Evolutionary conservation across 2,888 invertebrate genomes (phyloP).

Genomic region (Pachycephus smyrnensis): DNA sequence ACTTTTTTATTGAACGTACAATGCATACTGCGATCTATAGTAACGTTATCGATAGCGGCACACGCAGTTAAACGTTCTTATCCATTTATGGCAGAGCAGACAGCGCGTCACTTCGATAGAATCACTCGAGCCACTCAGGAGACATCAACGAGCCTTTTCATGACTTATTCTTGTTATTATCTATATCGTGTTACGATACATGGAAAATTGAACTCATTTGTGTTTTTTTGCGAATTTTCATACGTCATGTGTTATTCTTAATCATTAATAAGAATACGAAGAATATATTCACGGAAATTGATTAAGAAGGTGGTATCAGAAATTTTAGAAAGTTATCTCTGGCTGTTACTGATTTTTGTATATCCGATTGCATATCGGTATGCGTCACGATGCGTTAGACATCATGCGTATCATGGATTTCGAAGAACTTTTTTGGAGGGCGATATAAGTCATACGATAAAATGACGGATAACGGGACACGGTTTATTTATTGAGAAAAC

Average conservation of each 20-base stretch:
- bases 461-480: not conserved
- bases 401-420: not conserved
- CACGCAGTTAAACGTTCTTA: slow-evolving; percentile 41
- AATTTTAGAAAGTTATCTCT: not conserved
- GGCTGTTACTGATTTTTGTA: not conserved
- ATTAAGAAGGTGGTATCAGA: not conserved
- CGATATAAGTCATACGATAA: not conserved
- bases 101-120: slow-evolving; percentile 55
- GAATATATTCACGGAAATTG: not conserved
- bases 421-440: not conserved
- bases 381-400: not conserved
- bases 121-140: slow-evolving; percentile 27
- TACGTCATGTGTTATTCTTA: no score
- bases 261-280: not conserved
- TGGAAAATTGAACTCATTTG: no score
- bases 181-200: not conserved
- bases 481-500: not conserved
- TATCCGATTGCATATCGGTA: not conserved
- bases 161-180: not conserved
- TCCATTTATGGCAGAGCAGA: slow-evolving; percentile 58
- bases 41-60: slow-evolving; percentile 47
- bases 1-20: not conserved
- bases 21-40: not conserved
- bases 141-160: slow-evolving; percentile 2
- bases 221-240: not conserved